Evolutionary conservation across 2,797 vertebrate species (phyloP).

Genomic region (Clarias fuscus): DNA sequence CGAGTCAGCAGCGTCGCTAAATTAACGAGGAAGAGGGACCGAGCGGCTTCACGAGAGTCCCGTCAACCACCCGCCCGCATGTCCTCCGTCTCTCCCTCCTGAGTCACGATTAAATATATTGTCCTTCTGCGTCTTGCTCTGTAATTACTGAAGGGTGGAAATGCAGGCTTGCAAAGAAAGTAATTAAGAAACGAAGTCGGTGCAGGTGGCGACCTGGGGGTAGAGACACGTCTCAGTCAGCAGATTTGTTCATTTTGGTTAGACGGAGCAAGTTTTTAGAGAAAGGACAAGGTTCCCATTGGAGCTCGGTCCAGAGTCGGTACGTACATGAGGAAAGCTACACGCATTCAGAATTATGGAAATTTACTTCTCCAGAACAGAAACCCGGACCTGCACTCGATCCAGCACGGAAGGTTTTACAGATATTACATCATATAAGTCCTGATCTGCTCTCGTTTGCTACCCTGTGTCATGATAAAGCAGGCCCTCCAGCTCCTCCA

Average conservation of each 20-base stretch:
- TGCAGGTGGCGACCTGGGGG: conserved; percentile 28
- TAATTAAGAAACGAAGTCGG: conserved; percentile 44
- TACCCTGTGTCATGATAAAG: conserved; percentile 73
- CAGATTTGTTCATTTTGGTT: conserved; percentile 3
- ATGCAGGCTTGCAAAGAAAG: conserved; percentile 14
- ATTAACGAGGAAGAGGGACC: conserved; percentile 35
- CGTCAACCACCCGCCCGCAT: not conserved
- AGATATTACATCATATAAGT: too few species aligned
- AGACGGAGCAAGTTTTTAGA: conserved; percentile 7
- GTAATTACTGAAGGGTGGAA: conserved; percentile 51
- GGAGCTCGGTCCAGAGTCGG: not conserved
- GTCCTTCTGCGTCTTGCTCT: conserved; percentile 20
- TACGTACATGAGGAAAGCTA: not conserved
- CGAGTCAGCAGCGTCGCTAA: conserved; percentile 38
- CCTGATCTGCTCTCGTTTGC: conserved; percentile 69
- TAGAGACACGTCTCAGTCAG: not conserved
- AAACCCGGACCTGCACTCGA: not conserved
- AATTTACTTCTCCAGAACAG: too few species aligned
- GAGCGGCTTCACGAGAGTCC: conserved; percentile 31
- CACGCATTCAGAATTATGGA: not conserved
- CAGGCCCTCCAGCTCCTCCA: conserved; percentile 11
- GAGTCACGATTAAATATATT: conserved; percentile 32
- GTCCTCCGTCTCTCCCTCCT: not conserved
- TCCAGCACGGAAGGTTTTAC: not conserved
- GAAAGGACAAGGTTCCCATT: not conserved